phyloP scores from a whole-genome alignment of 92 coral and sea anemone species.

The Heteractis magnifica region DNA sequence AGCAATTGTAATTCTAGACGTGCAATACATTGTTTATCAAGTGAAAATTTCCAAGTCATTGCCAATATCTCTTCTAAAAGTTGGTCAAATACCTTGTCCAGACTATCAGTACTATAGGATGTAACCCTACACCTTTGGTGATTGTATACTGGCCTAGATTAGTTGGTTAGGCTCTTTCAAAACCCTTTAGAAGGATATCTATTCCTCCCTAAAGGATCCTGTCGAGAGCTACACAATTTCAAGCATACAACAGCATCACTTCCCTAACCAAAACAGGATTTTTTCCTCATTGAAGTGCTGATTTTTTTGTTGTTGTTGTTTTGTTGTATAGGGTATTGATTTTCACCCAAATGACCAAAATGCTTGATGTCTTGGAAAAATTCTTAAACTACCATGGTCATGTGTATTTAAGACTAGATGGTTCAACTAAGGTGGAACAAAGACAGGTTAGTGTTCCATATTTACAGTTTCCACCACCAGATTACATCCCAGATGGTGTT shows the following conservation, averaged over 20 bases:
- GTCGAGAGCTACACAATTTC: slow-evolving; percentile 35
- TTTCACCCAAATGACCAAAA: slow-evolving; percentile 98
- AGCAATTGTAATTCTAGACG: no score
- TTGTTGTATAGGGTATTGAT: slow-evolving; percentile 70
- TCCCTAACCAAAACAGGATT: not conserved
- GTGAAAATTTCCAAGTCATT: not conserved
- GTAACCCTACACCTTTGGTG: not conserved
- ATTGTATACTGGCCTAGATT: slow-evolving; percentile 22
- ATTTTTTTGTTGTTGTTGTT: not conserved
- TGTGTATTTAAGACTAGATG: slow-evolving; percentile 90
- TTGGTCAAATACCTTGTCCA: not conserved
- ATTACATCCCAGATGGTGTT: no score
- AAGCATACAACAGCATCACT: not conserved
- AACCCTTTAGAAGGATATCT: slow-evolving; percentile 23
- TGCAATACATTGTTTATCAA: no score
- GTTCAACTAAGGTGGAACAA: slow-evolving; percentile 95
- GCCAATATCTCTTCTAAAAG: not conserved
- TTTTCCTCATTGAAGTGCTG: not conserved
- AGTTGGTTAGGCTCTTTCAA: slow-evolving; percentile 39
- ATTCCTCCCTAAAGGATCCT: slow-evolving; percentile 33
- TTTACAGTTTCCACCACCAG: no score
- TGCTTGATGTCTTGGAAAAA: slow-evolving; percentile 91
- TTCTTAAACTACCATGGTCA: slow-evolving; percentile 93
- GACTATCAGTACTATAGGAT: slow-evolving; percentile 2
- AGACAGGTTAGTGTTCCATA: slow-evolving; percentile 78